Evolutionary conservation across 2,888 invertebrate genomes (phyloP), one percentile per base, ranked within the genome.

Genomic region (Rhamnusium bicolor): DNA sequence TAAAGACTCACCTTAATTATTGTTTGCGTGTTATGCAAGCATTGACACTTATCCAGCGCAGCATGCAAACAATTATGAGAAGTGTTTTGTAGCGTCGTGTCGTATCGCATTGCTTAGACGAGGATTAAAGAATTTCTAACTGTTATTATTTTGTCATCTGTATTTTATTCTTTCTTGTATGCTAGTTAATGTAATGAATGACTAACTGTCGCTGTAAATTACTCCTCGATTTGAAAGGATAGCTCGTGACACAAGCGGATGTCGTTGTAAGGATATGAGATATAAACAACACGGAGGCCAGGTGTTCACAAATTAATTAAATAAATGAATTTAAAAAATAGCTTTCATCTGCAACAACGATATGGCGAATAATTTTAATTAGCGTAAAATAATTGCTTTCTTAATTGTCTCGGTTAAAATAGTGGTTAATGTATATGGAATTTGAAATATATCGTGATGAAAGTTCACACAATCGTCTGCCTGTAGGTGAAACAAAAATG

Each of bases 401-500:
- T 72, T 68, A 72, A 69, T 72, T 72, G 54, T 46, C 40, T 61
- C 46, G 14, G 62, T 69, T 60, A 66, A 71, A 62, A 65, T 69
- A 53, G 69, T 65, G 24, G 46, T 58, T 63, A 68, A 60, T 65
- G 51, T 69, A 54, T 72, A 69, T 69, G 69, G 69, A 60, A 72
- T 72, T 69, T 67, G 73, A 73, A 54, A 62, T 69, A 66, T 67
- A 73, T 73, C 73, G 53, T 63, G 73, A 73, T 70, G 73, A 73
- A 73, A 73, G 73, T 73, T 73, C 63, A 67, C 70, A 53, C 65
- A 51, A 19, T 65, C 32, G 47, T 14, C 18, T 16, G 63, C 63
- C 51, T 24, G 49, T 63, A 63, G 47, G 63, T 51, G 63, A 51
- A 49, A 16, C 47, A 63, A 63, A 63, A 63, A 63, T 63, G 49